phyloP scores from a whole-genome alignment of 1,140 invertebrate genomes.

The Trypoxylus dichotomus region DNA sequence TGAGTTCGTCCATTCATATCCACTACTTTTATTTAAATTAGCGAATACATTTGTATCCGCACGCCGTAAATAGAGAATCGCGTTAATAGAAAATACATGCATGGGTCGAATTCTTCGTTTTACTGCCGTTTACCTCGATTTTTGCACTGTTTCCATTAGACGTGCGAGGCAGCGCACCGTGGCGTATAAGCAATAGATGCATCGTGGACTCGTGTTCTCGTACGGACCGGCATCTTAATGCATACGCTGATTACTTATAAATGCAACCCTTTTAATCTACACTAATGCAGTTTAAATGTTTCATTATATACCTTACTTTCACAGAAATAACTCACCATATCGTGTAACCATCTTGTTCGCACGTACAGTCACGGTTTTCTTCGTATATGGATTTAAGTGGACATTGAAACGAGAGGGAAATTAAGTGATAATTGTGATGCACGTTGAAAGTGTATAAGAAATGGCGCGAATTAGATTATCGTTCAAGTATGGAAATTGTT shows the following conservation, averaged over 20 bases:
- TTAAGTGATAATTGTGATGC: neutral
- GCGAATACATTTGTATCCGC: neutral
- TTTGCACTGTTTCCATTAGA: neutral
- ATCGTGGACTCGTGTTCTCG: neutral
- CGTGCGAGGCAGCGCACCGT: neutral
- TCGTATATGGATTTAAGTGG: neutral
- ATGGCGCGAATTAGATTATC: no score
- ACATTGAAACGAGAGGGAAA: neutral
- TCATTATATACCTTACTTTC: neutral
- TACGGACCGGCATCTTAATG: slow-evolving; percentile 3
- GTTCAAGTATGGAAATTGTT: no score
- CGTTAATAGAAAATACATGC: neutral
- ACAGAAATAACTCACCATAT: neutral
- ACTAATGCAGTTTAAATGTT: slow-evolving; percentile 17
- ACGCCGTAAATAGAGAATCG: neutral
- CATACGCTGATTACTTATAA: neutral
- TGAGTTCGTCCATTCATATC: neutral
- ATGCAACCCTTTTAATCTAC: slow-evolving; percentile 6
- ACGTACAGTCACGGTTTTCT: neutral
- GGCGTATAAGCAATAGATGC: neutral
- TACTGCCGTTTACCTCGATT: neutral
- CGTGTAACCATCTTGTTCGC: neutral
- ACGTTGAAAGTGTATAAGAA: no score
- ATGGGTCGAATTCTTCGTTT: neutral
- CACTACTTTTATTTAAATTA: neutral